Base-by-base conservation (phyloP, 2,797 vertebrate species). In the Arctocebus calabarensis region DNA sequence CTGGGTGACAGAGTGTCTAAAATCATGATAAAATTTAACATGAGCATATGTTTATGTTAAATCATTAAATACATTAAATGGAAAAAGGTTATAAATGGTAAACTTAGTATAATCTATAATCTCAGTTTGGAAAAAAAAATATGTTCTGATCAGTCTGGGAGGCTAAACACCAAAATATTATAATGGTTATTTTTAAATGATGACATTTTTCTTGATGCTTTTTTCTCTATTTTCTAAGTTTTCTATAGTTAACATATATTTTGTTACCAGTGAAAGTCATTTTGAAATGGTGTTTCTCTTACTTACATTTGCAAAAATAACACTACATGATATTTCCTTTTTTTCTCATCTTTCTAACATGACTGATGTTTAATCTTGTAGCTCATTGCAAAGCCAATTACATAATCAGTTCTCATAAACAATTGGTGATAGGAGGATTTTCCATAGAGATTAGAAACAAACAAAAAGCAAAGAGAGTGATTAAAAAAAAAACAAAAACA, bases 271-370 rank as follows among this genome's bases (percentile, higher is more conserved):
- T 23, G 71, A 89, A 89, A 74, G 43, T 40, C 90, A 86, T 85
- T 86, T 86, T 79, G 37, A 61, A 92, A 93, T 73, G 87, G 7
- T 84, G 11, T 88, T 94, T 83, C 4, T 7, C 2, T 62, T 37
- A 64, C 32, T 32, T 57, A 61, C 83, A 48, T 55, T 62, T 92
- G 52, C 20, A 70, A 6, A 57, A 85, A 82, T 52, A 74, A 57
- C 27, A 59, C 8, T 90, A 20, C 52, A 20, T 22, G 40, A 29
- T 70, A 92, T 92, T 95, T 93, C 66, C 20, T 57, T 61, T 84
- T 61, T 57, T 90, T 62, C 48, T 90, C 43, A 52, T 92, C 62
- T 45, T 88, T 96, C 43, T 59, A 87, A 84, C n/a, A 17, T 82
- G 45, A 66, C n/a, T 70, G 5, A 6, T 40, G 11, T 82, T 70